Base-by-base conservation (phyloP, 2,113 vertebrate genomes). In the Phainopepla nitens region DNA sequence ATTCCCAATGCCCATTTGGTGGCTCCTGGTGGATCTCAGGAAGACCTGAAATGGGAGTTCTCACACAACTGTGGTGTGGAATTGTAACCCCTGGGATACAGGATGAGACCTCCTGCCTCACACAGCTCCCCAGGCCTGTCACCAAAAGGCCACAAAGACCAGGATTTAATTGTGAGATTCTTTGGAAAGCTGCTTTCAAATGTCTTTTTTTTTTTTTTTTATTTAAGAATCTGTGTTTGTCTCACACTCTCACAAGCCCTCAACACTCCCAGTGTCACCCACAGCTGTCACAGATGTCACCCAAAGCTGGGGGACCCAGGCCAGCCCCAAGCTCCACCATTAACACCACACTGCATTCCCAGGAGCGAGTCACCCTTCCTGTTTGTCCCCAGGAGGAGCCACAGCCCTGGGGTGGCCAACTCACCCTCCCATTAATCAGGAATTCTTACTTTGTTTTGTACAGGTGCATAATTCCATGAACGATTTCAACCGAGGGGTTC, bases 381-480 rank as follows among this genome's bases (percentile, higher is more conserved):
- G 96, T 88, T 90, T 92, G 49, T 64, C 50, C 50, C 66, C 41
- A 36, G 16, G 20, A 51, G 64, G 50, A 92, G 94, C 68, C 72
- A 42, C 87, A 90, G 94, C 82, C 82, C 72, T 1, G 0, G 45
- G 82, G 90, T 7, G 35, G 44, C 47, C 13, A n/a, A 13, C 87
- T 82, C 75, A 27, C 57, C 70, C 94, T 76, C 36, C 29, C 11
- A 19, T 36, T 6, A 89, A 27, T 7, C n/a, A 72, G 51, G 13
- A 85, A 33, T 76, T 54, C 99, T 98, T 96, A 99, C 99, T 99
- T 99, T 88, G 99, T 99, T 97, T 99, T 99, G 96, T 99, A 99
- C 25, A 99, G 98, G 58, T 99, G 99, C 99, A 99, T 99, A 83
- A 99, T 99, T n/a, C 99, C 99, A 15, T 99, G 99, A 80, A 99